A percentile compares a stretch with the other conserved stretches of the same genome.
phyloP scores from a whole-genome alignment of 2,113 vertebrate genomes.

The Spermophilus dauricus region DNA sequence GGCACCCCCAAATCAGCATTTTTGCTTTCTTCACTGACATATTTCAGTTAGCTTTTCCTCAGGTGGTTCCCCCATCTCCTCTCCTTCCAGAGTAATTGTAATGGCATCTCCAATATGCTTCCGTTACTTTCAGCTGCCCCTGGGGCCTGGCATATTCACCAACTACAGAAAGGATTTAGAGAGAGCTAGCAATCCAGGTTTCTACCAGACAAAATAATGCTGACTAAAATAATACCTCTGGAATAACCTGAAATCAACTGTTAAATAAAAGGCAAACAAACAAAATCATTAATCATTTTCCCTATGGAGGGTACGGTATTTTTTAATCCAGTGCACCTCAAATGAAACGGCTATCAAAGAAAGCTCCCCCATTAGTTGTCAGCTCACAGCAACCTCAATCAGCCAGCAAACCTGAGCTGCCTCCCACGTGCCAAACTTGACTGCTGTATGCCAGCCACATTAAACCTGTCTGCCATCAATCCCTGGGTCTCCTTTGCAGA shows the following conservation, averaged over 20 bases:
- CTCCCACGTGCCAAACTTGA: constrained; percentile 84
- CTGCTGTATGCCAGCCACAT: constrained; percentile 84
- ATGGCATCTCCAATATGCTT: background rate
- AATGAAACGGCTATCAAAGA: constrained; percentile 86
- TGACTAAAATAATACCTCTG: constrained; percentile 80
- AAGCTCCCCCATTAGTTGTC: constrained; percentile 83
- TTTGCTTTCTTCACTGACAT: background rate
- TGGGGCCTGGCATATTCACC: background rate
- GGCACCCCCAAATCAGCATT: background rate
- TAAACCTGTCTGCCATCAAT: constrained; percentile 87
- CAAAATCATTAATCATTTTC: constrained; percentile 50
- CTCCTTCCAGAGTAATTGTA: constrained; percentile 13
- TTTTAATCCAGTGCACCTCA: constrained; percentile 80
- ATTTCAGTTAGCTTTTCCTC: background rate
- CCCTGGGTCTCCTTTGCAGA: constrained; percentile 74
- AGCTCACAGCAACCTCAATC: constrained; percentile 87
- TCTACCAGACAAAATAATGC: constrained; percentile 81
- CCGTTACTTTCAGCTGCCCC: background rate
- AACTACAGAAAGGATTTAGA: constrained; percentile 77
- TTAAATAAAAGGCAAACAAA: constrained; percentile 80
- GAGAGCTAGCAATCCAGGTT: constrained; percentile 77
- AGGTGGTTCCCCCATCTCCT: background rate
- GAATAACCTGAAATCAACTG: constrained; percentile 84
- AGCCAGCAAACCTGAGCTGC: constrained; percentile 66
- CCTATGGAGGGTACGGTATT: constrained; percentile 64